Conservation (phyloP, 2,113 vertebrate species). For the Limnothrissa miodon region DNA sequence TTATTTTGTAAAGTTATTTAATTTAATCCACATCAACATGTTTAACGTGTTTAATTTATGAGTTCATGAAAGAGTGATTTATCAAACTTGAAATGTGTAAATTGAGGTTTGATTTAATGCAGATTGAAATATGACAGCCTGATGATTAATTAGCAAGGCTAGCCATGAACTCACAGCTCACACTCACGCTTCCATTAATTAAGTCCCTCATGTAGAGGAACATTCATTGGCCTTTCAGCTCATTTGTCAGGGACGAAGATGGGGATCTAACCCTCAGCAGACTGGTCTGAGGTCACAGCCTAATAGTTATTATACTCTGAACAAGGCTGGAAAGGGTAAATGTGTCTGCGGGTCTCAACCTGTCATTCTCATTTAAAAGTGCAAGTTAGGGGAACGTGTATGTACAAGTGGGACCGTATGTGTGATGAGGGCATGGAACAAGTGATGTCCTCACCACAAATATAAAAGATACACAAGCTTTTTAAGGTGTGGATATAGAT, state of each 20-base stretch:
- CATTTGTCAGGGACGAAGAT: background rate
- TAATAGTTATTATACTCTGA: background rate
- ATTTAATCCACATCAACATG: background rate
- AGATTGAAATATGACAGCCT: background rate
- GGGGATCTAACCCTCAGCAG: background rate
- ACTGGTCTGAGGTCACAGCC: too few species aligned
- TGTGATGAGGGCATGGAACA: background rate
- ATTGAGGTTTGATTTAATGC: background rate
- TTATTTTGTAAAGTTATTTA: background rate
- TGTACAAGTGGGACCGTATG: background rate
- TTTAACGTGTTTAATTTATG: too few species aligned
- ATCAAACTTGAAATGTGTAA: background rate
- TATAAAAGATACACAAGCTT: background rate
- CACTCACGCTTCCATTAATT: background rate
- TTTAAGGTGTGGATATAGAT: background rate
- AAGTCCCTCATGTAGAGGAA: background rate
- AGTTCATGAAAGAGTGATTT: background rate
- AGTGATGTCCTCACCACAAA: background rate
- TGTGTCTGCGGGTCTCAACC: background rate
- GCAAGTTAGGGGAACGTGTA: background rate
- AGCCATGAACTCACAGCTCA: background rate
- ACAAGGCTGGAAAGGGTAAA: background rate
- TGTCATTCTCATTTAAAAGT: background rate
- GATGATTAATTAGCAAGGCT: background rate
- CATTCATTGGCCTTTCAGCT: background rate